Evolutionary conservation across 2,888 invertebrate genomes (phyloP), one percentile per base, ranked within the genome.

Genomic region (Liodrosophila aerea): DNA sequence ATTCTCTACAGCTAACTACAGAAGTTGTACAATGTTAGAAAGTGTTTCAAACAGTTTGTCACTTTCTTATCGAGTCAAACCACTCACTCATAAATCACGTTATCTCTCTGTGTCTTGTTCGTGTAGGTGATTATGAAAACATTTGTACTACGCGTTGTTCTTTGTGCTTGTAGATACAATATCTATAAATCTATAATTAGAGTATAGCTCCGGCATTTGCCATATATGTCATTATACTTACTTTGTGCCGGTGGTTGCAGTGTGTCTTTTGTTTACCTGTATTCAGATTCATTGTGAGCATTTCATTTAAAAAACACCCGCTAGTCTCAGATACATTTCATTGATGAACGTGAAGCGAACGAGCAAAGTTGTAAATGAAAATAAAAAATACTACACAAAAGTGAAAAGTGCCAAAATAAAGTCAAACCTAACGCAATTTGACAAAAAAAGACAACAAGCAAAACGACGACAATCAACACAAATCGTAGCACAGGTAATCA

Each of bases 161-260:
- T 57, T 54, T 67, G 37, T 62, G 54, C n/a, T 39, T 34, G 50
- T 47, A 71, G 85, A 78, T 78, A 85, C 53, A 66, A 60, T 85
- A 83, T 78, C 80, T 78, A 63, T 63, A 64, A 59, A 71, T 59
- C 75, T 78, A 80, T 75, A 75, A 82, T 67, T 74, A 65, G 72
- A 78, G 74, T 50, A 40, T 45, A 29, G 16, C 45, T 44, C 22
- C 22, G 22, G n/a, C 5, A 22, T 73, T 45, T 56, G 37, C 60
- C 51, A 43, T 77, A 53, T 50, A 64, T 40, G 27, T 40, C n/a
- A 11, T 33, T 16, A 8, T 37, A 2, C 16, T 37, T 44, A 41
- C 40, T 41, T 39, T 46, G 43, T 31, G 30, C 44, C 45, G 53
- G 46, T 53, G 44, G 59, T 47, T 56, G 37, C 36, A 18, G 13